Conservation (phyloP, 2,888 invertebrate genomes). For the Dermolepida albohirtum region DNA sequence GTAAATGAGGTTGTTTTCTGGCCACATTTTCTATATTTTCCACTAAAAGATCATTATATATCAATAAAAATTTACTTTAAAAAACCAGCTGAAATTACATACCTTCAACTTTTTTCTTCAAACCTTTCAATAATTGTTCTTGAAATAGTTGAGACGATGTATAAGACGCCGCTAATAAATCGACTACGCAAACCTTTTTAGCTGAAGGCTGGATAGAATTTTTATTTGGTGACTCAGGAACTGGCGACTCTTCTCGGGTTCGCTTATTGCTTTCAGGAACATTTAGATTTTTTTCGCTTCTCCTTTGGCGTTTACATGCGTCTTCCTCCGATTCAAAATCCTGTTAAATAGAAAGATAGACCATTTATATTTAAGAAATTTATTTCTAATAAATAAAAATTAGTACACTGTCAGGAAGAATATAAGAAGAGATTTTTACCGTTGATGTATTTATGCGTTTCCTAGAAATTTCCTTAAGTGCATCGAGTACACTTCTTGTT, state of each 20-base stretch:
- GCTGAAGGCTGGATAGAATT: slow-evolving; percentile 35
- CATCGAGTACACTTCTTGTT: slow-evolving; percentile 69
- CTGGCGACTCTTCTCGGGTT: slow-evolving; percentile 51
- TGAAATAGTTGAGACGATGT: slow-evolving; percentile 52
- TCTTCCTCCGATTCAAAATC: slow-evolving; percentile 41
- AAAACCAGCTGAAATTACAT: background rate
- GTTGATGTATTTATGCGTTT: slow-evolving; percentile 66
- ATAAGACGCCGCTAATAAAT: slow-evolving; percentile 59
- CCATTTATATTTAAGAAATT: background rate
- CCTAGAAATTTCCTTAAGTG: slow-evolving; percentile 69
- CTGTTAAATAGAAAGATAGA: slow-evolving; percentile 4
- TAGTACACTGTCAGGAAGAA: background rate
- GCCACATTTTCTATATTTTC: slow-evolving; percentile 45
- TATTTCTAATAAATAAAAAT: background rate
- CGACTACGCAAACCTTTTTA: slow-evolving; percentile 58
- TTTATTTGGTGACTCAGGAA: slow-evolving; percentile 44
- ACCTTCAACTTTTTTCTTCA: slow-evolving; percentile 42
- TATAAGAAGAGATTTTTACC: slow-evolving; percentile 22
- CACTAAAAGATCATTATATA: slow-evolving; percentile 27
- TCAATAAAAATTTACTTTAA: slow-evolving; percentile 31
- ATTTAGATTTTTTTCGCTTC: slow-evolving; percentile 48
- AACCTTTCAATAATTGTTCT: slow-evolving; percentile 41
- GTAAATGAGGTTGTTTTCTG: slow-evolving; percentile 51
- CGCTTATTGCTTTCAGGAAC: slow-evolving; percentile 54
- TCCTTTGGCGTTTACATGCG: slow-evolving; percentile 45